Evolutionary conservation across 2,888 invertebrate genomes (phyloP).

Genomic region (Panopea generosa): DNA sequence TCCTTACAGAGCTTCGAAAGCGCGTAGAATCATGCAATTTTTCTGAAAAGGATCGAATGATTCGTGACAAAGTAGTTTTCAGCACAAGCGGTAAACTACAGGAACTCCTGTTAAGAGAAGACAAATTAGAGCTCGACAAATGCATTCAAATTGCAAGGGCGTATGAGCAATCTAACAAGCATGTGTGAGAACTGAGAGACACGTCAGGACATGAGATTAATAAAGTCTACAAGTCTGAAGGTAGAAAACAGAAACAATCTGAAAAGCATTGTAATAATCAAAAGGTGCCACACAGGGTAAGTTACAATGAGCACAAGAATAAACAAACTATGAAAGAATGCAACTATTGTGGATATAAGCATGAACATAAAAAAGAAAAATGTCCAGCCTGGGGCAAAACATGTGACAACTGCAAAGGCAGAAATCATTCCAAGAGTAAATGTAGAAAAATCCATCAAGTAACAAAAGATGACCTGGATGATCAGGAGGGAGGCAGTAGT

Average conservation of each 20-base stretch:
- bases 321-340: conserved; percentile 15
- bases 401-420: conserved; percentile 45
- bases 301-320: background rate
- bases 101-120: conserved; percentile 50
- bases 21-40: conserved; percentile 52
- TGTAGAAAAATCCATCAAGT: conserved; percentile 21
- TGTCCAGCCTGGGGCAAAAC: conserved; percentile 65
- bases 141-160: conserved; percentile 45
- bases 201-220: conserved; percentile 8
- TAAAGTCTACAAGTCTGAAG: conserved; percentile 4
- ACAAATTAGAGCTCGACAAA: conserved; percentile 37
- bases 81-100: conserved; percentile 43
- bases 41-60: conserved; percentile 51
- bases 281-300: background rate
- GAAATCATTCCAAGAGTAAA: conserved; percentile 52
- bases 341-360: conserved; percentile 53
- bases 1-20: conserved; percentile 50
- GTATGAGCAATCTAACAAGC: conserved; percentile 54
- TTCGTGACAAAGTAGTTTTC: conserved; percentile 61
- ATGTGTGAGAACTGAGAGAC: conserved; percentile 46
- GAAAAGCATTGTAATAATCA: background rate
- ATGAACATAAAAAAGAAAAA: conserved; percentile 43
- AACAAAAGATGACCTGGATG: background rate
- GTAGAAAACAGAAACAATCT: background rate
- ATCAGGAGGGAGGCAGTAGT: background rate